A percentile compares a stretch with the other conserved stretches of the same genome.
Conservation (phyloP, 2,888 invertebrate species). For the Agapetus fuscipes region DNA sequence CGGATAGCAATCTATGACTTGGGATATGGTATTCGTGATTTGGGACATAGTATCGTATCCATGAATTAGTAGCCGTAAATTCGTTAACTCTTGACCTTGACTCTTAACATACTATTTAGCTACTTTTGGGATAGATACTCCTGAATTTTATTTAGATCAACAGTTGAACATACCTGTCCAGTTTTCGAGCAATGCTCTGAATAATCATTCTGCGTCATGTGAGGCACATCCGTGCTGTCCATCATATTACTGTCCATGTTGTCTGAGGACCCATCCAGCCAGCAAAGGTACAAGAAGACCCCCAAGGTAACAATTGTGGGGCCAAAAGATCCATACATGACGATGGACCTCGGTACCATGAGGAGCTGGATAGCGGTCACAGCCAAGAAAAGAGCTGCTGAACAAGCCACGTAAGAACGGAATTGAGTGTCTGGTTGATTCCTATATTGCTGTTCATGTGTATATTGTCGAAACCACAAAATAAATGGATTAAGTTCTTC, state of each 20-base stretch:
- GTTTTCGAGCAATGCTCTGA: constrained; percentile 44
- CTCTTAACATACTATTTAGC: too few species aligned
- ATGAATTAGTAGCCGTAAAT: too few species aligned
- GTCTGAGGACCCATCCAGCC: constrained; percentile 45
- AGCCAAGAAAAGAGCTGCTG: constrained; percentile 65
- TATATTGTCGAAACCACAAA: constrained; percentile 68
- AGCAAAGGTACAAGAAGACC: constrained; percentile 65
- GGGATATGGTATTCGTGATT: too few species aligned
- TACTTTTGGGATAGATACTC: too few species aligned
- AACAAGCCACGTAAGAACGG: constrained; percentile 74
- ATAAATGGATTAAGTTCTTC: constrained; percentile 75
- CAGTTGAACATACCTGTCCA: constrained; percentile 43
- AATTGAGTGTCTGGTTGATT: constrained; percentile 74
- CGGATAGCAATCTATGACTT: too few species aligned
- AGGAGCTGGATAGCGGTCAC: constrained; percentile 71
- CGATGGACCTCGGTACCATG: constrained; percentile 66
- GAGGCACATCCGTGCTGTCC: constrained; percentile 36
- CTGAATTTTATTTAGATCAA: too few species aligned
- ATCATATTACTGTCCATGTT: constrained; percentile 27
- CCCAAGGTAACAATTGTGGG: constrained; percentile 60
- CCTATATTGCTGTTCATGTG: constrained; percentile 70
- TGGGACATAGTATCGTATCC: too few species aligned
- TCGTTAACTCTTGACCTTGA: too few species aligned
- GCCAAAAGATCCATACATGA: constrained; percentile 63
- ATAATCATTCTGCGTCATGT: constrained; percentile 32